A percentile compares a stretch with the other conserved stretches of the same genome.
These are phyloP conservation scores for Pontoporia blainvillei DNA, from an alignment of 2,113 vertebrate species.

Conservation along the genomic window DNA sequence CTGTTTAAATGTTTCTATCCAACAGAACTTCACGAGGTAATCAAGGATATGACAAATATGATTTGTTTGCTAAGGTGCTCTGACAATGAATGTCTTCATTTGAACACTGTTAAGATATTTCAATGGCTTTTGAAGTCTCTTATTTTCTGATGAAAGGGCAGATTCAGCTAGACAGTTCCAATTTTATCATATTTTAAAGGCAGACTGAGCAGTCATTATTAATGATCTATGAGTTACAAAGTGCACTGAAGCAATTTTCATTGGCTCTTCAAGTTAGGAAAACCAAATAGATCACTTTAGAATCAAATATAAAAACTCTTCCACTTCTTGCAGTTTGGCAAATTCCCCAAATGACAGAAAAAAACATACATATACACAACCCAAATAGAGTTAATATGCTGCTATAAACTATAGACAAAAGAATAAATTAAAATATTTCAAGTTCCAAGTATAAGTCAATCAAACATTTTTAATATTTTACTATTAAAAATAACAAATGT, in stretches of 20 bases:
- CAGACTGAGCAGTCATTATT: not conserved
- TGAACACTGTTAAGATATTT: not conserved
- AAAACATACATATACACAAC: not conserved
- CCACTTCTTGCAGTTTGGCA: not conserved
- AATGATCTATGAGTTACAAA: not conserved
- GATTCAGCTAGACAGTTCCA: not conserved
- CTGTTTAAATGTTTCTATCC: slow-evolving; percentile 3
- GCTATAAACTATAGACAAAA: not conserved
- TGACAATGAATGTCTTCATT: not conserved
- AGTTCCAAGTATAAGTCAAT: not conserved
- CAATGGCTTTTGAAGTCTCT: not conserved
- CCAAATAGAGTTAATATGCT: not conserved
- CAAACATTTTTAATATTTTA: slow-evolving; percentile 7
- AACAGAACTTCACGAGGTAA: slow-evolving; percentile 5
- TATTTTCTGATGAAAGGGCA: slow-evolving; percentile 31
- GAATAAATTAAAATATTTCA: not conserved
- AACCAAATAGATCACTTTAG: slow-evolving; percentile 1
- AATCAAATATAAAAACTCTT: not conserved
- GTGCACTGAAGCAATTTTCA: slow-evolving; percentile 17
- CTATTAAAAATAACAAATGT: slow-evolving; percentile 34
- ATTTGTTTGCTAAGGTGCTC: slow-evolving; percentile 13
- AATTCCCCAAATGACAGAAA: not conserved
- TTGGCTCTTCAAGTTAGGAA: not conserved
- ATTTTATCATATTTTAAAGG: slow-evolving; percentile 33
- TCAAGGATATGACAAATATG: slow-evolving; percentile 29